Evolutionary conservation across 2,113 vertebrate genomes (phyloP), one percentile per base, ranked within the genome.

Genomic region (Chamaetylas fuelleborni): DNA sequence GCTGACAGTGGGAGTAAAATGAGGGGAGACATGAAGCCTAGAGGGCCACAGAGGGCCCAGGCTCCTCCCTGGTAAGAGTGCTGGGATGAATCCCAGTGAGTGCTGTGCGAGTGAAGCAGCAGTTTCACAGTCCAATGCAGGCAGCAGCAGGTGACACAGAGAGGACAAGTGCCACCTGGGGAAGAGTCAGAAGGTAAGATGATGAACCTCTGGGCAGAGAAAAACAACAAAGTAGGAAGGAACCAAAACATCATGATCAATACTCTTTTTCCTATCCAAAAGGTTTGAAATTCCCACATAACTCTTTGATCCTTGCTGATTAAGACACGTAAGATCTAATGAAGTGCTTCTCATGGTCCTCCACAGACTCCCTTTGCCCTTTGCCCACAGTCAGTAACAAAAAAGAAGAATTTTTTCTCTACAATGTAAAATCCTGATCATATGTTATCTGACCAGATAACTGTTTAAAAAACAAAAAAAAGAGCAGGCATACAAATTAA

Each of bases 101-200:
- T 1, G 22, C 60, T 14, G 6, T 2, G 8, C 0, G 0, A 45
- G 36, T 1, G 28, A 77, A 56, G 54, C 54, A 36, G 62, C 34
- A 19, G 25, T 23, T 34, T 29, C 50, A 8, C 0, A 0, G 43
- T 9, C 17, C 16, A 69, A 2, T 0, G 22, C 12, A 9, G 19
- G 54, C 5, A 2, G 29, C 33, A 67, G 67, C 65, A 34, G 18
- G 42, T 25, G 67, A 48, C 0, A 6, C 50, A 57, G 26, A 0
- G 6, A 82, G 28, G 25, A 31, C 26, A 83, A 70, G 23, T 6
- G 1, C 42, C 71, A 43, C 12, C 53, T 24, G 22, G 13, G 47
- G 16, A 79, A 56, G 19, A 48, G 38, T 24, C 56, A 48, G 62
- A 4, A 4, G 9, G 3, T 6, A 31, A 65, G 12, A 20, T 48